A percentile compares a stretch with the other conserved stretches of the same genome.
These are phyloP conservation scores for Porites evermanni DNA, from an alignment of 92 coral and sea anemone species.

Conservation along the genomic window DNA sequence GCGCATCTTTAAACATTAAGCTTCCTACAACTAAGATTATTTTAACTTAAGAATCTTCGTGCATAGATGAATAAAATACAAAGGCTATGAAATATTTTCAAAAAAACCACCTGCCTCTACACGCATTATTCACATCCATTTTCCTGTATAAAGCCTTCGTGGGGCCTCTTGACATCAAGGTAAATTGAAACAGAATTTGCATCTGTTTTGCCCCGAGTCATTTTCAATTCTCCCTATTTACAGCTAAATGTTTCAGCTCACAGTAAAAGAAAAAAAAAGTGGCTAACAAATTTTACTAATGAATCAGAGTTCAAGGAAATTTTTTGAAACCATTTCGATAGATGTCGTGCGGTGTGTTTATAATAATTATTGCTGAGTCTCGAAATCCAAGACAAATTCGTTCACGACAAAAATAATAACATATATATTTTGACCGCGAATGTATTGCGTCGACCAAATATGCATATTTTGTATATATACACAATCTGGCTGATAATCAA, in stretches of 20 bases:
- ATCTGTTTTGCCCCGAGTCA: background rate
- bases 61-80: background rate
- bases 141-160: background rate
- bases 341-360: constrained; percentile 2
- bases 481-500: background rate
- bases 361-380: constrained; percentile 21
- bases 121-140: background rate
- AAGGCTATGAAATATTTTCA: background rate
- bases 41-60: background rate
- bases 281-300: background rate
- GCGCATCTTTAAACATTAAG: background rate
- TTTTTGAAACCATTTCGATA: background rate
- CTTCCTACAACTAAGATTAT: background rate
- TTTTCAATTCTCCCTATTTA: too few species aligned
- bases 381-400: background rate
- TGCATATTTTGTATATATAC: background rate
- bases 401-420: background rate
- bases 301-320: background rate
- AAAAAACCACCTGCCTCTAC: background rate
- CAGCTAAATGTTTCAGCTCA: background rate
- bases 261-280: background rate
- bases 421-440: background rate
- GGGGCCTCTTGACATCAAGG: background rate
- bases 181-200: constrained; percentile 19
- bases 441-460: background rate